Evolutionary conservation across 2,113 vertebrate species (phyloP), one percentile per base, ranked within the genome.

Genomic region (Illadopsis cleaveri): DNA sequence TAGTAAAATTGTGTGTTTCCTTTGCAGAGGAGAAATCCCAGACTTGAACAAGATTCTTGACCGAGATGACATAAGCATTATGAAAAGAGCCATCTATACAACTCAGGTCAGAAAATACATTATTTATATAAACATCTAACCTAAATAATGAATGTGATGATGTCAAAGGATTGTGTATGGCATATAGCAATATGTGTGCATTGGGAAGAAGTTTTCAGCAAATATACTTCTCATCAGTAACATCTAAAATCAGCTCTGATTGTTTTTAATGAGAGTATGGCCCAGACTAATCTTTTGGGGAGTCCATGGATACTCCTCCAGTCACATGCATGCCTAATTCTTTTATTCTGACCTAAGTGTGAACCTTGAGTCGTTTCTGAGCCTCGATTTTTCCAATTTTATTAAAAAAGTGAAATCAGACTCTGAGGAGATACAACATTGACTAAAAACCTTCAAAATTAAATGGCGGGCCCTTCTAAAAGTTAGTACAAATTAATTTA

Each of bases 71-170:
- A 93, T 99, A 96, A 99, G 99, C 47, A 98, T 99, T 61, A 99
- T 99, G 99, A 99, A 99, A 97, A 98, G 99, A 96, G 99, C 99
- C 93, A 99, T 99, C 93, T 99, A 98, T 81, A 99, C 99, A 78
- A 99, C 99, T 58, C 99, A 99, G 99, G 99, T 99, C 97, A 88
- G 92, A 82, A 86, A 87, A 57, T 24, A 3, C 35, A 6, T 69
- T 88, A 21, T 37, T 93, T 73, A 33, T 25, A 48, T 35, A 30
- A 60, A 19, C 18, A 17, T n/a, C 14, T 28, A 18, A 11, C 72
- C 64, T 44, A 61, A 68, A 82, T 54, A 12, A 57, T 62, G 45
- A 86, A 22, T 14, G 23, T 66, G 17, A 56, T 57, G 24, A 9
- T 28, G 3, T 65, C 28, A 31, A 70, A 70, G 35, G 15, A 21